Evolutionary conservation across 2,888 invertebrate genomes (phyloP), one percentile per base, ranked within the genome.

Genomic region (Diplolepis rosae): DNA sequence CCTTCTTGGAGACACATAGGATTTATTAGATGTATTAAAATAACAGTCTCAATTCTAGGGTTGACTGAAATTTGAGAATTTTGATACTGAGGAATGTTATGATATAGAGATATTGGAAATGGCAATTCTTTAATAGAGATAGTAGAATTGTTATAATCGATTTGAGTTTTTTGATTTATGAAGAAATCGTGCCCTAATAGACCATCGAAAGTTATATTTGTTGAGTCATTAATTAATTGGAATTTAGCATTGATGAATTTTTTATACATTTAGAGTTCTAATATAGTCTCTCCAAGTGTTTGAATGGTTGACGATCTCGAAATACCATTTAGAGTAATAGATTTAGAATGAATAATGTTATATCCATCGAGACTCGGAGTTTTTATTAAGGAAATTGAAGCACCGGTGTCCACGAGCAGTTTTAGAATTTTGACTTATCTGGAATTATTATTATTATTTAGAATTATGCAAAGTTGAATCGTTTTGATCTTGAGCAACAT

Each of bases 351-450:
- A 9, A 32, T 32, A 9, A 69, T 51, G 5, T 51, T 13, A 32
- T 51, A 69, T 22, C 42, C 11, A 6, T 66, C 18, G 4, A 72
- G 27, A 39, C 69, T 66, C 6, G 66, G 48, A 32, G 56, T 22
- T 50, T 72, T 72, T 22, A 72, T 42, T 9, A 72, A 42, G 7
- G 69, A 72, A n/a, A 66, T 48, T 30, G 72, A 69, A 15, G 72
- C 72, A 24, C 72, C 69, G 13, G 72, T 72, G 48, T 72, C 69
- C 2, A 72, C 42, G 18, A 72, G 48, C 0, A 69, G 48, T 66
- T 72, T 72, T 9, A 69, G 42, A 22, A 30, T 54, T 35, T n/a
- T n/a, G n/a, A n/a, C n/a, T n/a, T n/a, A n/a, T n/a, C n/a, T n/a
- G n/a, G n/a, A n/a, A n/a, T n/a, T n/a, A n/a, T 66, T 72, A 15